Percentiles rank a stretch among this genome's conserved stretches.
Evolutionary conservation across 2,888 invertebrate species (phyloP).

Genomic region (Cyrtodaria siliqua): DNA sequence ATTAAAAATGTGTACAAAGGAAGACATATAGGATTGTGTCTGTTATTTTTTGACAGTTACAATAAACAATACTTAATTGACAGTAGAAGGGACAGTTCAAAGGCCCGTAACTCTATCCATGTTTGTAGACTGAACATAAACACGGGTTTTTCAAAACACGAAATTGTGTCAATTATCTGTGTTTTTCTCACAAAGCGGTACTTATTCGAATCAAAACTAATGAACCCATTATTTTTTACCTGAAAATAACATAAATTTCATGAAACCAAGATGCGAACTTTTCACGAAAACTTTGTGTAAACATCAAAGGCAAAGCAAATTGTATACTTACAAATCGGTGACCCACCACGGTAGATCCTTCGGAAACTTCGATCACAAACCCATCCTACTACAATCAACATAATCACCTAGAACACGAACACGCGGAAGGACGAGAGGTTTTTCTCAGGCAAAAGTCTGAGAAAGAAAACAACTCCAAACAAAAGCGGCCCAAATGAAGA

Average conservation of each 20-base stretch:
- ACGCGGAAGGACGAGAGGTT: slow-evolving; percentile 89
- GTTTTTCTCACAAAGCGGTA: too few species aligned
- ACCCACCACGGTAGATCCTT: slow-evolving; percentile 91
- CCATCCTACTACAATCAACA: slow-evolving; percentile 92
- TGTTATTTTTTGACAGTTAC: not conserved
- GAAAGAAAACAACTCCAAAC: slow-evolving; percentile 69
- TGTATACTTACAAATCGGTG: slow-evolving; percentile 90
- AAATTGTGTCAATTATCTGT: too few species aligned
- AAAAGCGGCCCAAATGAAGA: slow-evolving; percentile 79
- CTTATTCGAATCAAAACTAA: not conserved
- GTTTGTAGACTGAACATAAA: too few species aligned
- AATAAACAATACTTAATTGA: not conserved
- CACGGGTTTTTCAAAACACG: too few species aligned
- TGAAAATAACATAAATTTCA: not conserved
- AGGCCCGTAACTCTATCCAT: slow-evolving; percentile 3
- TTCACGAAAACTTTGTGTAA: slow-evolving; percentile 1
- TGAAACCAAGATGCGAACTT: not conserved
- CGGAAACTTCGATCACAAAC: slow-evolving; percentile 89
- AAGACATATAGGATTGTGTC: not conserved
- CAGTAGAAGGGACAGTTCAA: not conserved
- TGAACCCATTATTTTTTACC: not conserved
- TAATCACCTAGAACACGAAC: slow-evolving; percentile 91
- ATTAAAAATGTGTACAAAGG: not conserved
- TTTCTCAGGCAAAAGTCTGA: slow-evolving; percentile 55
- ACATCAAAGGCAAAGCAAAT: not conserved